phyloP scores from a whole-genome alignment of 2,797 vertebrate genomes.

The Cirrhinus molitorella region DNA sequence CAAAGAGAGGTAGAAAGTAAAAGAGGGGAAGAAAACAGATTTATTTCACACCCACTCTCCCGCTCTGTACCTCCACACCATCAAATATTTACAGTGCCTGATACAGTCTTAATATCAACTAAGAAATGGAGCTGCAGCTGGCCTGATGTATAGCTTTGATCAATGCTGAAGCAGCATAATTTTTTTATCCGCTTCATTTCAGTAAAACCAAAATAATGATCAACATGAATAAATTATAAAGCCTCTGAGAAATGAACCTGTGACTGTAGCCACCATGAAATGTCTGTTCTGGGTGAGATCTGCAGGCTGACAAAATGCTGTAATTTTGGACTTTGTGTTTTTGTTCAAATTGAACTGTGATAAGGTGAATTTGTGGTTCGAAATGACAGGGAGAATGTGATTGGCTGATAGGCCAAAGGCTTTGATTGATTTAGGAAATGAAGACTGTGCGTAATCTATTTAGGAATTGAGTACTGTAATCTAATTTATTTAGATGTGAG shows the following conservation, averaged over 20 bases:
- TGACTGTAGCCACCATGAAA: constrained; percentile 8
- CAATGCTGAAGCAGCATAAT: constrained; percentile 21
- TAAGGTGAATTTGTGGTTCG: not conserved
- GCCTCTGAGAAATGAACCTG: not conserved
- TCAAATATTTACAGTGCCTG: constrained; percentile 76
- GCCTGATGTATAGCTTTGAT: constrained; percentile 24
- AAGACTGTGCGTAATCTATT: not conserved
- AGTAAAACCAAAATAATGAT: constrained; percentile 21
- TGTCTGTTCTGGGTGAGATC: not conserved
- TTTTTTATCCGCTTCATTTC: constrained; percentile 11
- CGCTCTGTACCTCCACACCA: constrained; percentile 73
- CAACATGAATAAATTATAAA: constrained; percentile 19
- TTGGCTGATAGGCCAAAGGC: not conserved
- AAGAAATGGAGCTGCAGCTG: constrained; percentile 53
- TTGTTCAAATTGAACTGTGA: not conserved
- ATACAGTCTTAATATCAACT: constrained; percentile 75
- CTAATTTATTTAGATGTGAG: constrained; percentile 14
- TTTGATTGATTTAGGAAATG: constrained; percentile 14
- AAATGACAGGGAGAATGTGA: not conserved
- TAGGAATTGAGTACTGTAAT: constrained; percentile 16
- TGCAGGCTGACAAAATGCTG: not conserved
- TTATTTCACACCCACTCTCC: constrained; percentile 71
- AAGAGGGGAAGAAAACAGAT: constrained; percentile 60
- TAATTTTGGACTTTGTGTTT: not conserved
- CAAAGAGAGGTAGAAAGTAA: constrained; percentile 49